Evolutionary conservation across 2,888 invertebrate species (phyloP).

Genomic region (Protonemura montana): DNA sequence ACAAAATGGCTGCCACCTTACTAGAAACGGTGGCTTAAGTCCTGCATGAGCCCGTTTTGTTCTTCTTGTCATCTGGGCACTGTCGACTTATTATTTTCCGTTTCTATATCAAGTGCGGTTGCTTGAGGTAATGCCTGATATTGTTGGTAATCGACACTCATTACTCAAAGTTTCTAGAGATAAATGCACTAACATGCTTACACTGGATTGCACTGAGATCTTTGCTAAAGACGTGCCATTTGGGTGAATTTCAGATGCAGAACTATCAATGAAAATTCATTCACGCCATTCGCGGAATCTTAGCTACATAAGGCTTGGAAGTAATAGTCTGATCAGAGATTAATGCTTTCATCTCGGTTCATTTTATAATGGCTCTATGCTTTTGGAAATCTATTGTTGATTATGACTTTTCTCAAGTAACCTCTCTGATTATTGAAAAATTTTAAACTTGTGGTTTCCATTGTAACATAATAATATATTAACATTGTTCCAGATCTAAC

Average conservation of each 20-base stretch:
- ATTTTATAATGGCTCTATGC: not conserved
- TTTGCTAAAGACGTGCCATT: not conserved
- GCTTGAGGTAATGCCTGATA: not conserved
- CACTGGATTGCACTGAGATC: not conserved
- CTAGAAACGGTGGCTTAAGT: not conserved
- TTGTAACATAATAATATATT: not conserved
- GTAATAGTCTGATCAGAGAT: not conserved
- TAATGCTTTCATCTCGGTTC: not conserved
- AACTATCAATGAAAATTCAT: not conserved
- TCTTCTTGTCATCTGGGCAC: not conserved
- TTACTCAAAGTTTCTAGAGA: not conserved
- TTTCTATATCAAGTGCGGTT: not conserved
- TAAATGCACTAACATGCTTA: not conserved
- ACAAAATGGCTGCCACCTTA: not conserved
- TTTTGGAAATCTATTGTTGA: not conserved
- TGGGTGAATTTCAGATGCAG: not conserved
- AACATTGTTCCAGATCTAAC: conserved; percentile 12
- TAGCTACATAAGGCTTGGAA: not conserved
- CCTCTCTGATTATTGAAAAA: not conserved
- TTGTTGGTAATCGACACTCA: not conserved
- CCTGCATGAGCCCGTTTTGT: not conserved
- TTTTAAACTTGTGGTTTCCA: not conserved
- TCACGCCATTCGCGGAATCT: not conserved
- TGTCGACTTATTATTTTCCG: not conserved
- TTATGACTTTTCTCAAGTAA: not conserved